Conservation (phyloP, 2,888 invertebrate species). For the Ochlodes sylvanus region DNA sequence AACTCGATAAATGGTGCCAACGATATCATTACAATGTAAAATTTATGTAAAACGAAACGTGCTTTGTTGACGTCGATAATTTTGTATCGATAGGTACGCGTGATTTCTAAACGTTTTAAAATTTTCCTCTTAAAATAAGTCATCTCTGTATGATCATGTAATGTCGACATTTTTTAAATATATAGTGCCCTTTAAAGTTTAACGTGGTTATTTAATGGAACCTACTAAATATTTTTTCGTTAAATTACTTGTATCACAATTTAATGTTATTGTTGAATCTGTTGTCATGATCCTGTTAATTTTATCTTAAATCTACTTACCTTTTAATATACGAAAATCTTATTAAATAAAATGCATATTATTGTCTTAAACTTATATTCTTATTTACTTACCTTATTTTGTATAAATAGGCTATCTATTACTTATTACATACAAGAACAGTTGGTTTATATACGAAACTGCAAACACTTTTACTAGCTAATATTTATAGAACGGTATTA, state of each 20-base stretch:
- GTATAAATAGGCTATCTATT: constrained; percentile 21
- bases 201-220: constrained; percentile 13
- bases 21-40: constrained; percentile 36
- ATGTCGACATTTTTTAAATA: constrained; percentile 27
- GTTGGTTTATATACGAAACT: no score
- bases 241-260: constrained; percentile 20
- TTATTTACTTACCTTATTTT: constrained; percentile 17
- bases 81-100: constrained; percentile 31
- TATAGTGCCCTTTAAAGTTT: neutral
- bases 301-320: constrained; percentile 29
- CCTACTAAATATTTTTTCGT: constrained; percentile 17
- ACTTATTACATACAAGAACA: constrained; percentile 25
- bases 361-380: constrained; percentile 12
- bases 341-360: constrained; percentile 18
- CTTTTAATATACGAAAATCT: constrained; percentile 12
- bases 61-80: constrained; percentile 29
- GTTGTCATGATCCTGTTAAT: constrained; percentile 30
- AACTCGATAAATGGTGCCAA: constrained; percentile 43
- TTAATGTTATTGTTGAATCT: constrained; percentile 36
- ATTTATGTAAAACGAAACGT: constrained; percentile 23
- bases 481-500: no score
- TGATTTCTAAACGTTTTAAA: constrained; percentile 35
- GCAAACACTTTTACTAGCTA: no score
- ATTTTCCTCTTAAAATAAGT: constrained; percentile 33
- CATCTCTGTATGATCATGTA: constrained; percentile 11